These are phyloP conservation scores for Diploscapter pachys DNA, from an alignment of 1,140 invertebrate species.

Conservation along the genomic window DNA sequence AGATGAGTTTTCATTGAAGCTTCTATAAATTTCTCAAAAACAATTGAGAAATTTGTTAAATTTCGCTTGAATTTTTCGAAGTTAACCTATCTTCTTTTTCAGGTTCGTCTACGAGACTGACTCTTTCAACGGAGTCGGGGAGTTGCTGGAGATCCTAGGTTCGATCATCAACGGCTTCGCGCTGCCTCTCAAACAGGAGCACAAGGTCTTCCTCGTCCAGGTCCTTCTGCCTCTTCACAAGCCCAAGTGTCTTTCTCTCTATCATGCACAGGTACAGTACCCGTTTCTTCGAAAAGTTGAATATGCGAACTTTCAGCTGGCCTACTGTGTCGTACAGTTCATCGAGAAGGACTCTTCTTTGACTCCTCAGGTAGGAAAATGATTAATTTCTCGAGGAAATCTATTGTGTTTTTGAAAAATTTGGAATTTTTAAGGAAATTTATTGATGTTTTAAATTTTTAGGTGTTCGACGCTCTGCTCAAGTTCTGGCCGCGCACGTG, in stretches of 20 bases:
- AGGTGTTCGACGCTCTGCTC: slow-evolving; percentile 70
- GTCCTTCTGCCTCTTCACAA: slow-evolving; percentile 78
- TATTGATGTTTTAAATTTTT: no score
- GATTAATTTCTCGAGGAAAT: no score
- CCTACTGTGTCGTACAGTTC: slow-evolving; percentile 66
- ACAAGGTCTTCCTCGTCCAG: slow-evolving; percentile 88
- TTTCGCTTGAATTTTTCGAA: neutral
- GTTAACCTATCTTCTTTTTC: slow-evolving; percentile 44
- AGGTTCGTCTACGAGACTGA: slow-evolving; percentile 99
- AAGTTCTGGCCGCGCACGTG: slow-evolving; percentile 66
- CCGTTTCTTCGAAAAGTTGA: slow-evolving; percentile 26
- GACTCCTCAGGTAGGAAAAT: slow-evolving; percentile 56
- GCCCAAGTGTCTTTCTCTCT: slow-evolving; percentile 52
- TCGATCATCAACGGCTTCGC: slow-evolving; percentile 60
- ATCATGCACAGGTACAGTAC: slow-evolving; percentile 54
- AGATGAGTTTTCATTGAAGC: no score
- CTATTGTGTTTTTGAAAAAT: no score
- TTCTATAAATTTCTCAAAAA: no score
- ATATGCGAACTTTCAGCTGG: slow-evolving; percentile 46
- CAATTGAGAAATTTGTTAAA: no score
- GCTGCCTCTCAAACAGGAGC: slow-evolving; percentile 77
- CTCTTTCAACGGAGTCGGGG: slow-evolving; percentile 95
- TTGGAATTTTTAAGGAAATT: no score
- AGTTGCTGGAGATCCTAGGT: slow-evolving; percentile 94
- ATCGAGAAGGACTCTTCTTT: slow-evolving; percentile 63